Evolutionary conservation across 2,888 invertebrate species (phyloP).

Genomic region (Drosophila suboccidentalis): DNA sequence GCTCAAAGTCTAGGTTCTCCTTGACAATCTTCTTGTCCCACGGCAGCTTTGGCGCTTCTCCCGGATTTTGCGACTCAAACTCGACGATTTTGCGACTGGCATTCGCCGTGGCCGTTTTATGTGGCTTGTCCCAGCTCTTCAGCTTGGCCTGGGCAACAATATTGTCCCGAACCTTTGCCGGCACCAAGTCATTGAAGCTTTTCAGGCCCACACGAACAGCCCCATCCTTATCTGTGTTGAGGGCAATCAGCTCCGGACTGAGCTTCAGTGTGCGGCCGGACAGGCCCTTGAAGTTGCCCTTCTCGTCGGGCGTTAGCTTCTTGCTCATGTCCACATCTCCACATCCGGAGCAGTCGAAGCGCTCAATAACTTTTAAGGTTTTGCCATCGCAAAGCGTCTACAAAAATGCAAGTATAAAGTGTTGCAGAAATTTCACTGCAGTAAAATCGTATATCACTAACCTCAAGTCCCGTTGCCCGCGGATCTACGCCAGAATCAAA

Average conservation of each 20-base stretch:
- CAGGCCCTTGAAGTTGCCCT: conserved; percentile 93
- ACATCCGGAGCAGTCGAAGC: conserved; percentile 97
- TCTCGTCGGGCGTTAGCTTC: conserved; percentile 88
- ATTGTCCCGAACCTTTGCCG: conserved; percentile 92
- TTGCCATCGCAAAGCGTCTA: conserved; percentile 94
- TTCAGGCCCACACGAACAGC: conserved; percentile 95
- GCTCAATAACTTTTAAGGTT: conserved; percentile 96
- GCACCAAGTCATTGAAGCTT: conserved; percentile 94
- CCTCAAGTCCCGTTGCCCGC: conserved; percentile 96
- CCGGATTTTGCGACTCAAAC: conserved; percentile 89
- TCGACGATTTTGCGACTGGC: conserved; percentile 91
- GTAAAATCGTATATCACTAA: conserved; percentile 81
- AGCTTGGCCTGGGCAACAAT: conserved; percentile 92
- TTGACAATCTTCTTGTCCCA: conserved; percentile 92
- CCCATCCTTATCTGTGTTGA: conserved; percentile 91
- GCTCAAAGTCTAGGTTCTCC: conserved; percentile 94
- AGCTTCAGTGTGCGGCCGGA: conserved; percentile 94
- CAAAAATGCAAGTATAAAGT: conserved; percentile 28
- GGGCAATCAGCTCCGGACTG: conserved; percentile 79
- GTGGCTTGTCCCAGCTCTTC: conserved; percentile 93
- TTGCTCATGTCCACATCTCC: conserved; percentile 98
- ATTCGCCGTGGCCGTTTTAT: conserved; percentile 92
- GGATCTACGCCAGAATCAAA: conserved; percentile 99
- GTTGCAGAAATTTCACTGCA: not conserved
- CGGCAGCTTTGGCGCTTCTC: conserved; percentile 86